A percentile compares a stretch with the other conserved stretches of the same genome.
Evolutionary conservation across 2,113 vertebrate species (phyloP).

Genomic region (Corythoichthys intestinalis): DNA sequence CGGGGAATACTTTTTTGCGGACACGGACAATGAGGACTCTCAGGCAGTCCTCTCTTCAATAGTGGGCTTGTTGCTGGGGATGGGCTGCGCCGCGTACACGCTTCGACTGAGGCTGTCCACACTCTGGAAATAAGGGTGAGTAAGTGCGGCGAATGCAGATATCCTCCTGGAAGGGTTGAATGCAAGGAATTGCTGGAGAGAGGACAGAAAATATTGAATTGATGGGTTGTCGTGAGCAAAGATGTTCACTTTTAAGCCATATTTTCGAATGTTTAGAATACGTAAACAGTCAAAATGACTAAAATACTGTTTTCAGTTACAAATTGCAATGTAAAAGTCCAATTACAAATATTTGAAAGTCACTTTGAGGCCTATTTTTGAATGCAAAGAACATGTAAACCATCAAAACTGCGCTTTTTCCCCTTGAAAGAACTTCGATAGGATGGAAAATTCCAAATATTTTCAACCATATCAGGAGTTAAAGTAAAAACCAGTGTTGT

Average conservation of each 20-base stretch:
- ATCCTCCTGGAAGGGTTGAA: conserved; percentile 94
- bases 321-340: background rate
- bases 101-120: conserved; percentile 87
- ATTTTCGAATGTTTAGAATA: background rate
- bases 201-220: background rate
- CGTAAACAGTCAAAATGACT: too few species aligned
- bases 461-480: too few species aligned
- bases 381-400: too few species aligned
- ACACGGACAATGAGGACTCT: conserved; percentile 34
- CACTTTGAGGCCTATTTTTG: too few species aligned
- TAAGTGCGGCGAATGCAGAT: conserved; percentile 90
- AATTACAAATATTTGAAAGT: background rate
- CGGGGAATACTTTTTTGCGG: conserved; percentile 12
- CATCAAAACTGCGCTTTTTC: too few species aligned
- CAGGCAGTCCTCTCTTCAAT: conserved; percentile 85
- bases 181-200: conserved; percentile 86
- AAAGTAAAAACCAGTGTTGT: too few species aligned
- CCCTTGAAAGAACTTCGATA: too few species aligned
- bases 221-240: background rate
- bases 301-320: background rate
- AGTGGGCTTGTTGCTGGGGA: conserved; percentile 84
- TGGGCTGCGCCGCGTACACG: conserved; percentile 78
- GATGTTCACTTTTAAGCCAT: background rate
- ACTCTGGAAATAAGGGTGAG: conserved; percentile 91
- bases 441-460: too few species aligned